Evolutionary conservation across 2,888 invertebrate species (phyloP).

Genomic region (Artemia sinica): DNA sequence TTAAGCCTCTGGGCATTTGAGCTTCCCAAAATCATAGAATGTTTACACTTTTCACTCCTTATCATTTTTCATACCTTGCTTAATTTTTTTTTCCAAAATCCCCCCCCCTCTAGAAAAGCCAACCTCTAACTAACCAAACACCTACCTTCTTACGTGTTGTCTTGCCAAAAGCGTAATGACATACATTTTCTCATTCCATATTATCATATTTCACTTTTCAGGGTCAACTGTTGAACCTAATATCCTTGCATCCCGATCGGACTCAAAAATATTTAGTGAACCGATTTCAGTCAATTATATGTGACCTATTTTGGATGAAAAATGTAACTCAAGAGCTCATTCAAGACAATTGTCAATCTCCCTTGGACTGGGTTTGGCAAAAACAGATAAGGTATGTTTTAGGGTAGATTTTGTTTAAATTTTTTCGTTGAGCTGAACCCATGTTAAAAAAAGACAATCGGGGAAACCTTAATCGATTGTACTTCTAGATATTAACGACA

Average conservation of each 20-base stretch:
- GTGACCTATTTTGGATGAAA: conserved; percentile 8
- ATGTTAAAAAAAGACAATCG: conserved; percentile 18
- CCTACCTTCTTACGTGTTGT: too few relatives aligned
- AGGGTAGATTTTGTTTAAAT: not conserved
- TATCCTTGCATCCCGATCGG: not conserved
- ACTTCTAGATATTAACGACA: too few relatives aligned
- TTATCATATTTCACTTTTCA: too few relatives aligned
- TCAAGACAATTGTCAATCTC: conserved; percentile 41
- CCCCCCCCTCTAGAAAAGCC: too few relatives aligned
- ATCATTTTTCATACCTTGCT: too few relatives aligned
- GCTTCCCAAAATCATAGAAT: too few relatives aligned
- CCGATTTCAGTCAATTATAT: not conserved
- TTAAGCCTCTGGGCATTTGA: too few relatives aligned
- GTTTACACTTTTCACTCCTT: too few relatives aligned
- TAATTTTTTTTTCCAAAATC: too few relatives aligned
- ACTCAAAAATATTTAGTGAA: not conserved
- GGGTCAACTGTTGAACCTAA: not conserved
- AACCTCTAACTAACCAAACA: too few relatives aligned
- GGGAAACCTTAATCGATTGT: not conserved
- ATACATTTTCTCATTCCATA: too few relatives aligned
- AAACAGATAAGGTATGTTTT: conserved; percentile 60
- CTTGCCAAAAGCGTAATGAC: too few relatives aligned
- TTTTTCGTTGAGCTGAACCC: not conserved
- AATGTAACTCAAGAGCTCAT: conserved; percentile 56
- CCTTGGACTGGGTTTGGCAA: conserved; percentile 80